Base-by-base conservation (phyloP, 2,888 invertebrate species). In the Dryadula phaetusa region DNA sequence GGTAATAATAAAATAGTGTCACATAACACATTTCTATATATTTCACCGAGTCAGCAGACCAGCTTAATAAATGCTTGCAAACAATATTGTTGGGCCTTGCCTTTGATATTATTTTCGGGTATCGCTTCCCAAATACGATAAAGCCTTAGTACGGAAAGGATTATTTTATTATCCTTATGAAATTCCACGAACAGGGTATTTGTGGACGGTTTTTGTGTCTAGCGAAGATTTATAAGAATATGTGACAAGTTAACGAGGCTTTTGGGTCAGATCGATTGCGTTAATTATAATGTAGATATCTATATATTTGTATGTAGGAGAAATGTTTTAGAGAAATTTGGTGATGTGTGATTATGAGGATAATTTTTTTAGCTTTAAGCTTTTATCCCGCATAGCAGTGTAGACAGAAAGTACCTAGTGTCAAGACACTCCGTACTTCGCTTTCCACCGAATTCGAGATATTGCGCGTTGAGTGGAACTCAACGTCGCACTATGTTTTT, bases 101-200 rank as follows among this genome's bases (percentile, higher is more conserved):
- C 74, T 80, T 79, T 79, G 77, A 79, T 78, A 79, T 76, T 76
- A 78, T 79, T 79, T 75, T 73, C 74, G 72, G 72, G 73, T 71
- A 75, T 72, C 77, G 75, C 75, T 74, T 74, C 66, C 64, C 70
- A 79, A 78, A 79, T 76, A 75, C 77, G 77, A 79, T 78, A 77
- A 77, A 77, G 71, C 70, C 71, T 71, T 72, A 69, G 73, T 67
- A 67, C 66, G 71, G 74, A 77, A 76, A 74, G 78, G 79, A 79
- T 80, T 80, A 82, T 79, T 78, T 76, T 80, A 81, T 81, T 80
- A 81, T 79, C 75, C 76, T 78, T 75, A 79, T 77, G 75, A 77
- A 76, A 79, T 78, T 79, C 75, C 69, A 65, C 63, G 69, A 67
- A 52, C 68, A 52, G 62, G 66, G 67, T 67, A 72, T 70, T 72